Conservation (phyloP, 2,797 vertebrate species). For the Mormyrus hasselquistii region DNA sequence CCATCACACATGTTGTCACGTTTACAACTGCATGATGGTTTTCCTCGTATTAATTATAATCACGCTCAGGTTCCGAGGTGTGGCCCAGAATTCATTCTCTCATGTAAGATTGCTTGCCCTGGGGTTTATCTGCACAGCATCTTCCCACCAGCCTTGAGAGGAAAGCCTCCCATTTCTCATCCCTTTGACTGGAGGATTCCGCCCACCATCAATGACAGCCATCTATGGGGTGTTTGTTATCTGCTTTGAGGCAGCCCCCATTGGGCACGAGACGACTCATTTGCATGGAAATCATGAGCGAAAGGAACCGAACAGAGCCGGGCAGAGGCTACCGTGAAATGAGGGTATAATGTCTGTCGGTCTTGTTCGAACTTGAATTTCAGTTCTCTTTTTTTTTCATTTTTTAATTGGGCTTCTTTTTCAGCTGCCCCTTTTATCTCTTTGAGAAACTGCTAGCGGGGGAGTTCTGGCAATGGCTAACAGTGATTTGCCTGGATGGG, state of each 20-base stretch:
- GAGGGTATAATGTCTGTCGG: neutral
- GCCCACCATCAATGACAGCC: neutral
- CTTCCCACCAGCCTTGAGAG: neutral
- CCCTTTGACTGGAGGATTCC: neutral
- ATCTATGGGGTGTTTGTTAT: neutral
- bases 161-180: neutral
- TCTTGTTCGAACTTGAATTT: neutral
- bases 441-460: neutral
- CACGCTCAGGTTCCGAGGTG: neutral
- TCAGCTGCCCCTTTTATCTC: neutral
- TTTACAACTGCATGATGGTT: neutral
- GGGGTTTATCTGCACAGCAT: neutral
- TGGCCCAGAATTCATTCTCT: neutral
- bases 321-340: constrained; percentile 3
- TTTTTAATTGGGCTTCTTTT: constrained; percentile 13
- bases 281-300: neutral
- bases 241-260: neutral
- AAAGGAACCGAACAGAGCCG: neutral
- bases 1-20: neutral
- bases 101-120: neutral
- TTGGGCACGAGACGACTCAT: neutral
- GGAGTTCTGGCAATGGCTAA: neutral
- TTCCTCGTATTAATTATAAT: neutral
- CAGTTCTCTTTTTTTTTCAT: neutral
- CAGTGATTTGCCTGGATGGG: constrained; percentile 17